These are phyloP conservation scores for Cosmorhoe ocellata DNA, from an alignment of 2,888 invertebrate species.

Conservation along the genomic window DNA sequence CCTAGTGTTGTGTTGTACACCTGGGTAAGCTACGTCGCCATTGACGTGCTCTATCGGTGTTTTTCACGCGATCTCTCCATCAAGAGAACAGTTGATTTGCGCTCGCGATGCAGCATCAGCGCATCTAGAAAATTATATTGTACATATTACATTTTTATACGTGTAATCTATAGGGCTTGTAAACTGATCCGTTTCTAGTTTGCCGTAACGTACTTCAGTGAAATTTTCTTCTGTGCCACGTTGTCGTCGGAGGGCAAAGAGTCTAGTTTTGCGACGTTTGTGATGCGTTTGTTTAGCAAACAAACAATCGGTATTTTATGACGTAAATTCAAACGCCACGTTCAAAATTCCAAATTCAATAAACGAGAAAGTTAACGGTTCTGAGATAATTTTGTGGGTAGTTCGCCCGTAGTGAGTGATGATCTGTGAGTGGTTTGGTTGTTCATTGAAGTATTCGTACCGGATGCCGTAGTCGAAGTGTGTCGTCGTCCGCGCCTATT, in stretches of 20 bases:
- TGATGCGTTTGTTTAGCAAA: constrained; percentile 41
- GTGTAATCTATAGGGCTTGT: constrained; percentile 31
- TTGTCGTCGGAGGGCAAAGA: constrained; percentile 29
- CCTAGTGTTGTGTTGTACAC: constrained; percentile 34
- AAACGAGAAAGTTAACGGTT: too few relatives aligned
- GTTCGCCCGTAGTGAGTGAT: constrained; percentile 28
- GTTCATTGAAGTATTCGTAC: constrained; percentile 38
- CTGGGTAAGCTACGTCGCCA: constrained; percentile 40
- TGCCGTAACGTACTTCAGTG: constrained; percentile 2
- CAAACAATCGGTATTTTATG: constrained; percentile 46
- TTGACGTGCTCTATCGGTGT: constrained; percentile 69
- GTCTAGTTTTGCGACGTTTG: constrained; percentile 32
- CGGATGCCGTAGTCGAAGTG: constrained; percentile 68
- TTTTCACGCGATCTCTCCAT: constrained; percentile 80
- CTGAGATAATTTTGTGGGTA: constrained; percentile 8
- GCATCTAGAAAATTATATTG: constrained; percentile 41
- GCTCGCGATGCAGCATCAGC: constrained; percentile 60
- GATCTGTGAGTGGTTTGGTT: constrained; percentile 39
- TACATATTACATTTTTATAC: constrained; percentile 28
- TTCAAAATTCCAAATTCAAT: constrained; percentile 37
- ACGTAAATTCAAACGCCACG: constrained; percentile 46
- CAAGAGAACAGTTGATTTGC: constrained; percentile 71
- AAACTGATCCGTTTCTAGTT: constrained; percentile 20
- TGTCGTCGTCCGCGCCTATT: constrained; percentile 55
- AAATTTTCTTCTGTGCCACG: constrained; percentile 2